phyloP scores from a whole-genome alignment of 2,888 invertebrate genomes.

The Euzetes globulus region DNA sequence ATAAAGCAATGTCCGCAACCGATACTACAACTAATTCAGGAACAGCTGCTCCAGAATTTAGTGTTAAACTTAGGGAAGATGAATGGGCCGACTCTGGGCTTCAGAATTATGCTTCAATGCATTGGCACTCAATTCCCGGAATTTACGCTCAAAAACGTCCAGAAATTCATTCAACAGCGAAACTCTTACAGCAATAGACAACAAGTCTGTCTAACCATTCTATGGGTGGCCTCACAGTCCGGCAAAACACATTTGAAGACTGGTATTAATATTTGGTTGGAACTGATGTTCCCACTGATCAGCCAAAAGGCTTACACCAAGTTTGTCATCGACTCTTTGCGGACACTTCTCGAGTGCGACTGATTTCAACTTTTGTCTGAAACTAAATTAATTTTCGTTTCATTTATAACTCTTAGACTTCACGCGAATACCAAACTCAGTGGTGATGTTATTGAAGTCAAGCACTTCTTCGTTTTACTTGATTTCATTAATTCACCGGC shows the following conservation, averaged over 20 bases:
- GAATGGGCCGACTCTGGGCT: constrained; percentile 13
- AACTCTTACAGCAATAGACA: constrained; percentile 47
- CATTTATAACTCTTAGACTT: background rate
- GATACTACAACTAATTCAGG: constrained; percentile 18
- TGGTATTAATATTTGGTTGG: constrained; percentile 49
- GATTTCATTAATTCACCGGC: constrained; percentile 45
- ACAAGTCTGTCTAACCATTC: constrained; percentile 45
- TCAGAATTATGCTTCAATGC: constrained; percentile 19
- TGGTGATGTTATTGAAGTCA: constrained; percentile 44
- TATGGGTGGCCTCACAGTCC: constrained; percentile 49
- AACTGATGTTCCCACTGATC: constrained; percentile 48
- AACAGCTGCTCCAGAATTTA: constrained; percentile 16
- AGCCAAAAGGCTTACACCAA: constrained; percentile 45
- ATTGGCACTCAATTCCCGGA: constrained; percentile 11
- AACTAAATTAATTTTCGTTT: too few species aligned
- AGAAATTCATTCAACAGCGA: constrained; percentile 44
- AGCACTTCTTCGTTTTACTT: constrained; percentile 47
- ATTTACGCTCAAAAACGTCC: constrained; percentile 18
- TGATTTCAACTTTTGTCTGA: background rate
- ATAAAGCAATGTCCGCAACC: constrained; percentile 22
- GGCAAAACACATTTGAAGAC: constrained; percentile 45
- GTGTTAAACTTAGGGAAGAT: too few species aligned
- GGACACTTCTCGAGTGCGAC: constrained; percentile 46
- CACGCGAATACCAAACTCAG: constrained; percentile 43
- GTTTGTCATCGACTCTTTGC: constrained; percentile 47